Percentiles rank a stretch among this genome's conserved stretches.
Evolutionary conservation across 2,113 vertebrate genomes (phyloP).

Genomic region (Vulpes vulpes): DNA sequence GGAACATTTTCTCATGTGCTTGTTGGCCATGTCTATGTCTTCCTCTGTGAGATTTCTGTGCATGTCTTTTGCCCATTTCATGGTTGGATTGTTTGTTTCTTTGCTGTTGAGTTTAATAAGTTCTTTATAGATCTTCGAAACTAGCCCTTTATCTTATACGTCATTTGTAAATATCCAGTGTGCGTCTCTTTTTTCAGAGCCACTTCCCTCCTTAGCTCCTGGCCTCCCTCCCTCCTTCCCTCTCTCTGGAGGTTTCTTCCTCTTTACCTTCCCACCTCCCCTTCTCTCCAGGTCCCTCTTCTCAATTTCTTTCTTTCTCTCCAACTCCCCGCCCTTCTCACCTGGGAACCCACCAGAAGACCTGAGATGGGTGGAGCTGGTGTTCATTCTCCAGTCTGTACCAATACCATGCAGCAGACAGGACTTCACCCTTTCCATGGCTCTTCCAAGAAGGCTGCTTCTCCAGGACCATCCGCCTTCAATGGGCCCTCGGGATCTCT

Average conservation of each 20-base stretch:
- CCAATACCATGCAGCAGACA: neutral
- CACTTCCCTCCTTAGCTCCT: too few species aligned
- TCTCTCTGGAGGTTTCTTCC: neutral
- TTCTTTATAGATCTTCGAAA: too few species aligned
- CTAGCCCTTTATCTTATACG: too few species aligned
- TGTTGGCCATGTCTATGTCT: too few species aligned
- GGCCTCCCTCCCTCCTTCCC: neutral
- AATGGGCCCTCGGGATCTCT: neutral
- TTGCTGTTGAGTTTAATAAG: too few species aligned
- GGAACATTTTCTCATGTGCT: too few species aligned
- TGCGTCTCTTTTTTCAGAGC: too few species aligned
- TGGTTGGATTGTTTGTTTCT: too few species aligned
- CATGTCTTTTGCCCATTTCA: too few species aligned
- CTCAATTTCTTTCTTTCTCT: neutral
- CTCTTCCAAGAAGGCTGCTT: neutral
- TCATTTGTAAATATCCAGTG: too few species aligned
- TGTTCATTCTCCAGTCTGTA: neutral
- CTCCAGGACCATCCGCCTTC: neutral
- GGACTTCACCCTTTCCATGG: neutral
- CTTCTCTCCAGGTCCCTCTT: neutral
- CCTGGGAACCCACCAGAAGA: neutral
- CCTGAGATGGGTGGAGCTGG: neutral
- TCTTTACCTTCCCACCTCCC: neutral
- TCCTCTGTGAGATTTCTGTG: too few species aligned
- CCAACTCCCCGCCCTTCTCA: neutral